Evolutionary conservation across 2,113 vertebrate species (phyloP).

Genomic region (Apaloderma vittatum): DNA sequence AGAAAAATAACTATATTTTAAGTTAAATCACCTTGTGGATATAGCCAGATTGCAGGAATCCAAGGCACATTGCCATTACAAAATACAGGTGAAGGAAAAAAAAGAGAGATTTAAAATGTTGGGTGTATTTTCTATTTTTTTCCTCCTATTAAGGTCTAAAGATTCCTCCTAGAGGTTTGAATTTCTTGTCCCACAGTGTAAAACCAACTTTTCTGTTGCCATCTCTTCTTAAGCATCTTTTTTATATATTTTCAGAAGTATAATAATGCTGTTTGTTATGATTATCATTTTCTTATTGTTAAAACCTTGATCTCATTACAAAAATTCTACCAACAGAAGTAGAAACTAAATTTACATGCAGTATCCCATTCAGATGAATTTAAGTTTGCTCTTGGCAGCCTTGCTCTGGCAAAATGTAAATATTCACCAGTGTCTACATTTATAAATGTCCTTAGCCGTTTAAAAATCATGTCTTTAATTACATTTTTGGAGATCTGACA

Average conservation of each 20-base stretch:
- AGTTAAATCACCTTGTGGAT: not conserved
- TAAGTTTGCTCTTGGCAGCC: not conserved
- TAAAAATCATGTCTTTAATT: not conserved
- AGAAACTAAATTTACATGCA: not conserved
- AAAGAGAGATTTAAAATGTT: not conserved
- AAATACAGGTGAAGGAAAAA: not conserved
- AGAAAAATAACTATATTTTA: conserved; percentile 7
- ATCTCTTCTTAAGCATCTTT: not conserved
- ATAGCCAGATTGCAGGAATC: not conserved
- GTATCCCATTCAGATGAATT: not conserved
- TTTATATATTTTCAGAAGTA: not conserved
- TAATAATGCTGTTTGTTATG: not conserved
- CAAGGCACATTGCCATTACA: not conserved
- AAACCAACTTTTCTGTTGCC: not conserved
- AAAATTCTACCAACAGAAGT: not conserved
- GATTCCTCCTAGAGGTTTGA: not conserved
- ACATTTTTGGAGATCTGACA: not conserved
- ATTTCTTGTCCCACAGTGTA: not conserved
- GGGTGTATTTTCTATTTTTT: not conserved
- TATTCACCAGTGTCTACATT: not conserved
- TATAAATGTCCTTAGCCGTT: not conserved
- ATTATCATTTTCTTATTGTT: not conserved
- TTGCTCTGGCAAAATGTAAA: not conserved
- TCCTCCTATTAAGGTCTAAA: not conserved
- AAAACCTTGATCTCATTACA: not conserved